phyloP scores from a whole-genome alignment of 2,888 invertebrate species.

The Melangyna quadrimaculata region DNA sequence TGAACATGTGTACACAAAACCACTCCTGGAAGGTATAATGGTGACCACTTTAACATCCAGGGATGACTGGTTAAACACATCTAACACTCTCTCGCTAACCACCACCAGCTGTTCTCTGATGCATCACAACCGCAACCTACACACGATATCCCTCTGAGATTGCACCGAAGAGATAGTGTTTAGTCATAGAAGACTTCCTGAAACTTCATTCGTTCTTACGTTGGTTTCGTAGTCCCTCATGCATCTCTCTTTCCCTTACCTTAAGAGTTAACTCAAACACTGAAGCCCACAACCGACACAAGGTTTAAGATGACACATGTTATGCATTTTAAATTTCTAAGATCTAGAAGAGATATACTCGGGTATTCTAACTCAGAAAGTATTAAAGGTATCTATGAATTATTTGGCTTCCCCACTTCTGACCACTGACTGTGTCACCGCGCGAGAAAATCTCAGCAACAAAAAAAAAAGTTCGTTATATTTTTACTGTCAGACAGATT shows the following conservation, averaged over 20 bases:
- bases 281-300: slow-evolving; percentile 21
- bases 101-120: slow-evolving; percentile 56
- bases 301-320: slow-evolving; percentile 66
- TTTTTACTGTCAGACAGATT: neutral
- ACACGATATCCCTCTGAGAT: slow-evolving; percentile 49
- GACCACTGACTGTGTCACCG: slow-evolving; percentile 65
- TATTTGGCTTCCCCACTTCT: slow-evolving; percentile 53
- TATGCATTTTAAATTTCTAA: slow-evolving; percentile 66
- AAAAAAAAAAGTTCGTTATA: slow-evolving; percentile 9
- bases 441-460: slow-evolving; percentile 14
- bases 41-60: slow-evolving; percentile 44
- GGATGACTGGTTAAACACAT: slow-evolving; percentile 55
- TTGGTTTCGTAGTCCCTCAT: neutral
- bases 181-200: slow-evolving; percentile 51
- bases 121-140: slow-evolving; percentile 54
- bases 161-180: slow-evolving; percentile 22
- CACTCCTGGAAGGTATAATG: slow-evolving; percentile 53
- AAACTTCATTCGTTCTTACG: slow-evolving; percentile 6
- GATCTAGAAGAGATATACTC: slow-evolving; percentile 57
- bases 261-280: slow-evolving; percentile 7
- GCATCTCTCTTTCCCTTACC: neutral
- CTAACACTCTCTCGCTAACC: slow-evolving; percentile 1
- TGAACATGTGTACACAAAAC: slow-evolving; percentile 46
- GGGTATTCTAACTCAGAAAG: slow-evolving; percentile 15
- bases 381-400: slow-evolving; percentile 43